A percentile compares a stretch with the other conserved stretches of the same genome.
phyloP scores from a whole-genome alignment of 2,113 vertebrate genomes.

The Entomyzon cyanotis region DNA sequence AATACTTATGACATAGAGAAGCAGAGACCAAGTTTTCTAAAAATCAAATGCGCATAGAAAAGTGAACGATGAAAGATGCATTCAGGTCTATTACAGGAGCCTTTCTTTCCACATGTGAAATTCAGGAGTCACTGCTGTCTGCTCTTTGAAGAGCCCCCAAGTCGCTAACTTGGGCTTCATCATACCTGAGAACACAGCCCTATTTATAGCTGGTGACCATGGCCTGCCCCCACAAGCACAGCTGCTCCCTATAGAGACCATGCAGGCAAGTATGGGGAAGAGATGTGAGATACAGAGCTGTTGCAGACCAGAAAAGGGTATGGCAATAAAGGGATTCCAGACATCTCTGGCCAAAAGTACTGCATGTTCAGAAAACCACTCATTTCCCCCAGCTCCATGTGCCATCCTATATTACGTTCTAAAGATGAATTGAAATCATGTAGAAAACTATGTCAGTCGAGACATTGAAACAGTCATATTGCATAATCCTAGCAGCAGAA shows the following conservation, averaged over 20 bases:
- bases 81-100: neutral
- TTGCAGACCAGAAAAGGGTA: neutral
- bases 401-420: neutral
- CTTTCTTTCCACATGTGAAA: neutral
- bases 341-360: neutral
- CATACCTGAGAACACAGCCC: neutral
- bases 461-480: neutral
- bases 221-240: neutral
- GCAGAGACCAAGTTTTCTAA: neutral
- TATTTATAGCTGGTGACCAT: neutral
- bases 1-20: neutral
- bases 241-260: neutral
- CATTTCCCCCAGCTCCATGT: neutral
- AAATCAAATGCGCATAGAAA: neutral
- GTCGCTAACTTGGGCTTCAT: neutral
- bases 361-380: neutral
- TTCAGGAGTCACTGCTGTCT: neutral
- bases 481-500: neutral
- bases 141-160: neutral
- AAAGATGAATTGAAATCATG: rapidly evolving
- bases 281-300: neutral
- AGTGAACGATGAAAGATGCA: neutral
- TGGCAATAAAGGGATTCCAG: neutral
- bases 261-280: neutral
- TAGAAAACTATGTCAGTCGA: neutral